A percentile compares a stretch with the other conserved stretches of the same genome.
phyloP scores from a whole-genome alignment of 2,888 invertebrate species.

The Adela reaumurella region DNA sequence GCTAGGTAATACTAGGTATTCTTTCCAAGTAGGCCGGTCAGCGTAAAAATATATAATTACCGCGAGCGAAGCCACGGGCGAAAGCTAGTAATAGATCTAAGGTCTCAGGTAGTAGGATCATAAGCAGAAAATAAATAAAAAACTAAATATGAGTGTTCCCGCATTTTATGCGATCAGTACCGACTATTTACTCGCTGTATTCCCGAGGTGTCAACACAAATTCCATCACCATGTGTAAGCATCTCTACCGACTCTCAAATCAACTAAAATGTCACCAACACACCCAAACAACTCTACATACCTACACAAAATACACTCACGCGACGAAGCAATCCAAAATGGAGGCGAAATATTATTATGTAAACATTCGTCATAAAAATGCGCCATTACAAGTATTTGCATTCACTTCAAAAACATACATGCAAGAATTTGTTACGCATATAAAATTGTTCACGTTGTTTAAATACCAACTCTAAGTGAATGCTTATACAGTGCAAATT shows the following conservation, averaged over 20 bases:
- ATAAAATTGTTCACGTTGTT: constrained; percentile 18
- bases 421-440: constrained; percentile 39
- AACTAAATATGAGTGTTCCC: too few species aligned
- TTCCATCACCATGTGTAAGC: too few species aligned
- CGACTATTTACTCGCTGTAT: too few species aligned
- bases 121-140: too few species aligned
- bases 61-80: too few species aligned
- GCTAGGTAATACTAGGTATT: too few species aligned
- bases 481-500: constrained; percentile 10
- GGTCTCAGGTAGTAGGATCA: too few species aligned
- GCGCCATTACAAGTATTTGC: constrained; percentile 52
- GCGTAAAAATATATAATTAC: too few species aligned
- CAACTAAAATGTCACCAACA: background rate
- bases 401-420: constrained; percentile 57
- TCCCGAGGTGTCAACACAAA: too few species aligned
- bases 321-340: background rate
- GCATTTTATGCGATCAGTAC: too few species aligned
- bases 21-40: too few species aligned
- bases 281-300: background rate
- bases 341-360: constrained; percentile 22
- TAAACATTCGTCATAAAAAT: constrained; percentile 53
- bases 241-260: background rate
- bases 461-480: constrained; percentile 15
- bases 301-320: background rate
- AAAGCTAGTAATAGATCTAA: too few species aligned